phyloP scores from a whole-genome alignment of 2,888 invertebrate genomes.

The Hedya salicella region DNA sequence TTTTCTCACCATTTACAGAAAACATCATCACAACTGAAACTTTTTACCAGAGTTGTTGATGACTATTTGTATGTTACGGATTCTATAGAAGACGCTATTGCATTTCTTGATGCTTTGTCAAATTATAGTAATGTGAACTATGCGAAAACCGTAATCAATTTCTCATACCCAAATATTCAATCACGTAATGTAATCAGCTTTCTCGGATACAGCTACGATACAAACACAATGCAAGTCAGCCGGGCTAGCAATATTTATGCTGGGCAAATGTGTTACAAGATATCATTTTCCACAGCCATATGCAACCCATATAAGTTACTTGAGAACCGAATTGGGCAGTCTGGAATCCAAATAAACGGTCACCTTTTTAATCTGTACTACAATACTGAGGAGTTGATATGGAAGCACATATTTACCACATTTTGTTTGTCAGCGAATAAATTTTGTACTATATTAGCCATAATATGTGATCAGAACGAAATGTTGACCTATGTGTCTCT shows the following conservation, averaged over 20 bases:
- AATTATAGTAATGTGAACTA: slow-evolving; percentile 76
- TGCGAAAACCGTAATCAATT: slow-evolving; percentile 75
- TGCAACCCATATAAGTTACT: slow-evolving; percentile 68
- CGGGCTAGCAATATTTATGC: slow-evolving; percentile 70
- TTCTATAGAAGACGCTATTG: slow-evolving; percentile 65
- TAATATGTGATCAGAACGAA: slow-evolving; percentile 65
- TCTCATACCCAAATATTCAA: slow-evolving; percentile 61
- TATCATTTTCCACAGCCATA: slow-evolving; percentile 68
- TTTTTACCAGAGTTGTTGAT: slow-evolving; percentile 77
- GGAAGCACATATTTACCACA: slow-evolving; percentile 75
- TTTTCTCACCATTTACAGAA: slow-evolving; percentile 60
- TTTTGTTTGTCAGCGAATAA: slow-evolving; percentile 79
- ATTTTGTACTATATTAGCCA: slow-evolving; percentile 75
- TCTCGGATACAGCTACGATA: slow-evolving; percentile 74
- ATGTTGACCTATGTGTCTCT: slow-evolving; percentile 62
- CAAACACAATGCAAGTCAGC: slow-evolving; percentile 67
- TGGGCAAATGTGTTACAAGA: slow-evolving; percentile 80
- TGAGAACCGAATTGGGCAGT: slow-evolving; percentile 74
- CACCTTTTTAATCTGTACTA: slow-evolving; percentile 74
- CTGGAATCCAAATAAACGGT: slow-evolving; percentile 74
- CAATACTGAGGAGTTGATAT: slow-evolving; percentile 69
- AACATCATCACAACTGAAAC: slow-evolving; percentile 55
- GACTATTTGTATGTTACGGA: slow-evolving; percentile 80
- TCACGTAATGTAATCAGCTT: slow-evolving; percentile 68
- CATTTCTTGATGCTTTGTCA: slow-evolving; percentile 68